A percentile compares a stretch with the other conserved stretches of the same genome.
Evolutionary conservation across 2,797 vertebrate genomes (phyloP).

Genomic region (Arrhamphus sclerolepis): DNA sequence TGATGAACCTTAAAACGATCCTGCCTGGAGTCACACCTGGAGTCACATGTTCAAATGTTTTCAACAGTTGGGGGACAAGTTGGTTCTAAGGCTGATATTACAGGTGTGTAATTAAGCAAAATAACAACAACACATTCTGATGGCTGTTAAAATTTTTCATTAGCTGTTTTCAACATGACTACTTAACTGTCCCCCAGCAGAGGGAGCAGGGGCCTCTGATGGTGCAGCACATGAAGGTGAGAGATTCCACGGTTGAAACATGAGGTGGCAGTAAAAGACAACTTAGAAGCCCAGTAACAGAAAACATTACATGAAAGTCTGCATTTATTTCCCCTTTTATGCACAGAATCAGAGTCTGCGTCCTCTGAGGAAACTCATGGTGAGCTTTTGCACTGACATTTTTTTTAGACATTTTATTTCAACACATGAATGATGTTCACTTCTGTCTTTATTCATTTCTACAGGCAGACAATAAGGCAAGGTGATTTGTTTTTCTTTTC

Average conservation of each 20-base stretch:
- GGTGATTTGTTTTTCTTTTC: slow-evolving; percentile 37
- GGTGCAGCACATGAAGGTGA: slow-evolving; percentile 51
- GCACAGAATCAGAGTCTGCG: slow-evolving; percentile 55
- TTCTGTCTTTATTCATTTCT: slow-evolving; percentile 17
- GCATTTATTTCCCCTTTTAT: not conserved
- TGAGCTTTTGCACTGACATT: slow-evolving; percentile 30
- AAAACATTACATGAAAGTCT: slow-evolving; percentile 1
- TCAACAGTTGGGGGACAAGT: slow-evolving; percentile 45
- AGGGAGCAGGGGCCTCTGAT: slow-evolving; percentile 41
- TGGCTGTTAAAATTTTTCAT: no score
- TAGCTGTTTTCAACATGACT: slow-evolving; percentile 30
- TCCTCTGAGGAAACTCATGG: slow-evolving; percentile 65
- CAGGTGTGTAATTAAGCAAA: slow-evolving; percentile 47
- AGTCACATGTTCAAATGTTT: slow-evolving; percentile 30
- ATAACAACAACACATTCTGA: not conserved
- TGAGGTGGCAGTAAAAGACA: slow-evolving; percentile 45
- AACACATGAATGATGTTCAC: not conserved
- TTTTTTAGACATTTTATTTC: not conserved
- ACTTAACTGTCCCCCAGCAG: slow-evolving; percentile 50
- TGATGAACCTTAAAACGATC: not conserved
- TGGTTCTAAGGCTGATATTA: slow-evolving; percentile 7
- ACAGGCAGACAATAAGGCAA: slow-evolving; percentile 54
- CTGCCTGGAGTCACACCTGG: not conserved
- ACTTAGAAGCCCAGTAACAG: not conserved
- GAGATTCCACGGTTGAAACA: slow-evolving; percentile 16